Conservation (phyloP, 1,140 invertebrate species). For the Galendromus occidentalis region DNA sequence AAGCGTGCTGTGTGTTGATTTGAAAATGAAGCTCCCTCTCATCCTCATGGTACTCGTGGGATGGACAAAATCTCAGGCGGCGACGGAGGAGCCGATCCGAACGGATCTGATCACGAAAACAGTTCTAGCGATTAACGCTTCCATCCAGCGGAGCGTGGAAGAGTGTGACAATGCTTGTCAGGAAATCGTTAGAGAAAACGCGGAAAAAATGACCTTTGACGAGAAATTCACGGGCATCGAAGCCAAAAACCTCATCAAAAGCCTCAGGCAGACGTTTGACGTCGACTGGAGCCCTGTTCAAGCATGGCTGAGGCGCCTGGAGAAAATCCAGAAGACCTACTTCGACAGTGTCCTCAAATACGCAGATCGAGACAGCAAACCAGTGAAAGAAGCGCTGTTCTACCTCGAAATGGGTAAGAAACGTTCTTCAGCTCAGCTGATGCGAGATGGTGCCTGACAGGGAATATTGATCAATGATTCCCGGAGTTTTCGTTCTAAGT, state of each 20-base stretch:
- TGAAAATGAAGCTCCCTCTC: too few species aligned
- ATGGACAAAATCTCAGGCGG: too few species aligned
- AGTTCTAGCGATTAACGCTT: background rate
- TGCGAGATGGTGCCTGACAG: too few species aligned
- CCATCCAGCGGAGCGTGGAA: background rate
- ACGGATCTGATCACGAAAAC: background rate
- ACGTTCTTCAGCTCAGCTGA: too few species aligned
- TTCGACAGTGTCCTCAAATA: background rate
- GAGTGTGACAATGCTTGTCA: background rate
- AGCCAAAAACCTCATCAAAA: background rate
- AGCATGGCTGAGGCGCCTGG: background rate
- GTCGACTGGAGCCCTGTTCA: background rate
- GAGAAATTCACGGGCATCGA: background rate
- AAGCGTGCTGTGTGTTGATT: too few species aligned
- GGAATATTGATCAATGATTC: too few species aligned
- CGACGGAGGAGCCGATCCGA: background rate
- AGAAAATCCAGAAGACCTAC: background rate
- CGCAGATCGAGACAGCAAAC: background rate
- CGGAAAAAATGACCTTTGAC: background rate
- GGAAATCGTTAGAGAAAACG: background rate
- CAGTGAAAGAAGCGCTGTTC: background rate
- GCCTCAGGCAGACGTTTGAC: background rate
- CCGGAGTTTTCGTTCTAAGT: too few species aligned
- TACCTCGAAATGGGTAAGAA: conserved; percentile 5
- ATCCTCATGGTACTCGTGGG: too few species aligned